Conservation (phyloP, 2,113 vertebrate genomes). For the Pimephales promelas region DNA sequence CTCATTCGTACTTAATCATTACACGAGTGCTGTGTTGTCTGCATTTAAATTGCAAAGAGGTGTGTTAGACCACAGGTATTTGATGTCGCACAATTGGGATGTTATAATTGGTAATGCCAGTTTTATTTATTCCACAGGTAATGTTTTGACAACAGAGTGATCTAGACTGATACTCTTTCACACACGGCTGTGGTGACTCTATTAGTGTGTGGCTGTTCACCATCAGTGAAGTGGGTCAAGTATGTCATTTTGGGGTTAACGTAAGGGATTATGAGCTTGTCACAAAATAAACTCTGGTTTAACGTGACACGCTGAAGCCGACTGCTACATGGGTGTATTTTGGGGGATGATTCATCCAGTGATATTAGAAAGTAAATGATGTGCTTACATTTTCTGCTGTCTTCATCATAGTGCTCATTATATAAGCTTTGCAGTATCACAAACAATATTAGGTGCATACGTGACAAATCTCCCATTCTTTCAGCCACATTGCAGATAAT, state of each 20-base stretch:
- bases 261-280: neutral
- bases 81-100: neutral
- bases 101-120: conserved; percentile 10
- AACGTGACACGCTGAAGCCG: neutral
- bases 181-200: neutral
- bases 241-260: neutral
- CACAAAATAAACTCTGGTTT: neutral
- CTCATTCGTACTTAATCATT: conserved; percentile 32
- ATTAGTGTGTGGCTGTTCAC: neutral
- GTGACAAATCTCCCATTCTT: too few species aligned
- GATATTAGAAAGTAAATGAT: neutral
- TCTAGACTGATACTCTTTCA: neutral
- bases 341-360: neutral
- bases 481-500: neutral
- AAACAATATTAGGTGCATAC: neutral
- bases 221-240: neutral
- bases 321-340: neutral
- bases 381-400: neutral
- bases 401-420: neutral
- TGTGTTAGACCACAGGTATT: conserved; percentile 1
- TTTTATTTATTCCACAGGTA: conserved; percentile 14
- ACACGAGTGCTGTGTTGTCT: conserved; percentile 20
- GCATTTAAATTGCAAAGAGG: too few species aligned
- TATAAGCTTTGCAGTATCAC: neutral
- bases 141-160: neutral